phyloP scores from a whole-genome alignment of 2,113 vertebrate species.

The Cryptoleucopteryx plumbea region DNA sequence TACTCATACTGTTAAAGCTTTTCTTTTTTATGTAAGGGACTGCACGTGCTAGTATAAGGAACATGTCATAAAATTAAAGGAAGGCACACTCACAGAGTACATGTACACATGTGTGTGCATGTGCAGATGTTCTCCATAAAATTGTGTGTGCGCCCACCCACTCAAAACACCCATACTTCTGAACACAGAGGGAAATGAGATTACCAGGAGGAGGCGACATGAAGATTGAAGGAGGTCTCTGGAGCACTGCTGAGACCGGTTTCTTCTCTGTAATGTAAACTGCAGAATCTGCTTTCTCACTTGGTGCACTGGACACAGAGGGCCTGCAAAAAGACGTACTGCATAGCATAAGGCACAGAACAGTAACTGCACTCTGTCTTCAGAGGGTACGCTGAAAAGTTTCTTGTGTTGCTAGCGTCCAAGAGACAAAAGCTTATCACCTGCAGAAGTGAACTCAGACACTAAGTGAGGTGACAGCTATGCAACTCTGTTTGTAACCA shows the following conservation, averaged over 20 bases:
- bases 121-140: background rate
- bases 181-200: background rate
- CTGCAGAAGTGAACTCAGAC: background rate
- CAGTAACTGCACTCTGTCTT: background rate
- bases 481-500: background rate
- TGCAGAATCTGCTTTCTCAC: background rate
- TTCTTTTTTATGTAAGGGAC: background rate
- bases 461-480: background rate
- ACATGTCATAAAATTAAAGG: background rate
- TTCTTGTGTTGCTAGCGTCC: background rate
- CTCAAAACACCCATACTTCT: background rate
- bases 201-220: slow-evolving; percentile 41
- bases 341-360: background rate
- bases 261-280: background rate
- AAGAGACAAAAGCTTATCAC: background rate
- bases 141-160: background rate
- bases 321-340: background rate
- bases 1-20: background rate
- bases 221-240: background rate
- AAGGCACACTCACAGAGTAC: background rate
- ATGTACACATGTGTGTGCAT: background rate
- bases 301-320: background rate
- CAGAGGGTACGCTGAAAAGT: background rate
- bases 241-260: background rate
- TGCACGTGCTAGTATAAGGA: background rate